Base-by-base conservation (phyloP, 2,797 vertebrate genomes). In the Centropyge bicolor region DNA sequence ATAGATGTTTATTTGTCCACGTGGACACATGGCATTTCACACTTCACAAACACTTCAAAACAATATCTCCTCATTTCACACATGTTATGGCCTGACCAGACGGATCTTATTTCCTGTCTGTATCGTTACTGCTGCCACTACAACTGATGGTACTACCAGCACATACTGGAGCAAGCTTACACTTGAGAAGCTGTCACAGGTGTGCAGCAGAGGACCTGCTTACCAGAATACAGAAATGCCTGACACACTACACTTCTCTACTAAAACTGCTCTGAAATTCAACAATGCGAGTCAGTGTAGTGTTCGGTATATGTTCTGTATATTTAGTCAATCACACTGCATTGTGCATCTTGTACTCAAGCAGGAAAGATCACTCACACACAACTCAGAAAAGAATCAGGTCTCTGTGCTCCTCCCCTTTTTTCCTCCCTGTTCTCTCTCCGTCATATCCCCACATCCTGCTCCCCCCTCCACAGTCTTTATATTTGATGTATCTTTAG, bases 401-500 rank as follows among this genome's bases (percentile, higher is more conserved):
- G 77, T 88, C 86, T 90, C 61, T 70, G 51, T 62, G 48, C 57
- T 74, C 75, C 70, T 52, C 80, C 78, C 24, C 62, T 10, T 59
- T 1, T 66, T 48, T 62, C 9, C 72, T 46, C 70, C 22, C 55
- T 12, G 12, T 38, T 70, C 45, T 59, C 59, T 61, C 36, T 38
- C 61, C 10, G 2, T 43, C 6, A 54, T 40, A 41, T 31, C 70
- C 77, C 66, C 40, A 6, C 62, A 36, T 17, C 48, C 43, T 22
- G 35, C 4, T 24, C 46, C 54, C 35, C 27, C 62, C 60, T 68
- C 66, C 40, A 5, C 43, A 62, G 57, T 76, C 68, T 85, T 80
- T 71, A 67, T 89, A 74, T 84, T 89, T 80, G 83, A 85, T 88
- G 68, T 90, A 86, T 93, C 83, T 93, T 92, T 92, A 91, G 86